phyloP scores from a whole-genome alignment of 1,140 invertebrate species.

The Diuraphis noxia region DNA sequence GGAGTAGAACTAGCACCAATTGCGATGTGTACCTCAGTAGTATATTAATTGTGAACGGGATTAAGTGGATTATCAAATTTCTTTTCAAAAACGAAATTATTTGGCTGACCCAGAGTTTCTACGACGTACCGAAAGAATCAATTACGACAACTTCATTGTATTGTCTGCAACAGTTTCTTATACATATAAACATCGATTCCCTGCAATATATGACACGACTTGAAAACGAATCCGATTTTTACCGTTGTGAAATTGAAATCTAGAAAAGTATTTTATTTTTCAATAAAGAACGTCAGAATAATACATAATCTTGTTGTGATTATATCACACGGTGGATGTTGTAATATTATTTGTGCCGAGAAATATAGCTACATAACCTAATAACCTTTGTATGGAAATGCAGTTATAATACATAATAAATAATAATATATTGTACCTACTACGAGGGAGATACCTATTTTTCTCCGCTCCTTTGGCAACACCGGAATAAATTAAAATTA shows the following conservation, averaged over 20 bases:
- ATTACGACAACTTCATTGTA: not conserved
- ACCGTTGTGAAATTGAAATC: not conserved
- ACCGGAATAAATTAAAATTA: too few species aligned
- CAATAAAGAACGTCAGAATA: not conserved
- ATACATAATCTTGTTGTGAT: not conserved
- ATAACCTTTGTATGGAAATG: not conserved
- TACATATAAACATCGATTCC: not conserved
- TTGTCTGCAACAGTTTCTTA: not conserved
- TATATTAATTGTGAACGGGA: not conserved
- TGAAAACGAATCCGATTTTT: not conserved
- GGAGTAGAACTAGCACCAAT: not conserved
- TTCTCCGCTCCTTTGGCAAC: too few species aligned
- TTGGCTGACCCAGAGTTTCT: not conserved
- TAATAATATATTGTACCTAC: too few species aligned
- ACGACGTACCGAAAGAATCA: not conserved
- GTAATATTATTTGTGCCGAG: not conserved
- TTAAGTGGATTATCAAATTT: not conserved
- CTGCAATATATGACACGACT: not conserved
- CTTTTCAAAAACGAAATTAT: not conserved
- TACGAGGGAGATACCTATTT: too few species aligned
- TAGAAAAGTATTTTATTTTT: conserved; percentile 2
- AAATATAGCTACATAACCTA: not conserved
- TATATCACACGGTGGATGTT: not conserved
- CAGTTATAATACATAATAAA: not conserved
- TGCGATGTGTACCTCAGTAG: not conserved